phyloP scores from a whole-genome alignment of 2,113 vertebrate species.

The Nothobranchius kuhntae region DNA sequence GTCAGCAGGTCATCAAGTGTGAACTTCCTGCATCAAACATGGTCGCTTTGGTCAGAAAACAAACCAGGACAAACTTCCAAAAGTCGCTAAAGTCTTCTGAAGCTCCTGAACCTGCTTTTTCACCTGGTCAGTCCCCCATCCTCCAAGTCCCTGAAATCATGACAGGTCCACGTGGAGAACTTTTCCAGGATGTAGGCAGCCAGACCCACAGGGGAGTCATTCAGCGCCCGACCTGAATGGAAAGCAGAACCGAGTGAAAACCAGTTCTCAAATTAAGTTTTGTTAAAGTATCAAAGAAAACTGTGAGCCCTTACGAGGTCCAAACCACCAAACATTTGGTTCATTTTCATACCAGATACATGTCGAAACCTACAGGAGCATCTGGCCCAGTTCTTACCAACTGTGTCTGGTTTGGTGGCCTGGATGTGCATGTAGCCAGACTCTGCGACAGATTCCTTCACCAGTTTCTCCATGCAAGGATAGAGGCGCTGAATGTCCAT shows the following conservation, averaged over 20 bases:
- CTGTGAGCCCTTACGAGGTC: too few relatives aligned
- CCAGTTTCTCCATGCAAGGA: slow-evolving; percentile 78
- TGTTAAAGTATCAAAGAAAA: too few relatives aligned
- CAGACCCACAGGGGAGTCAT: slow-evolving; percentile 87
- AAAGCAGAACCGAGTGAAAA: not conserved
- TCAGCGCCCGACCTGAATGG: slow-evolving; percentile 82
- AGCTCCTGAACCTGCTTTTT: not conserved
- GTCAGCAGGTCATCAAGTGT: slow-evolving; percentile 88
- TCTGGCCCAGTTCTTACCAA: slow-evolving; percentile 70
- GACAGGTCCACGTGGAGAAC: slow-evolving; percentile 88
- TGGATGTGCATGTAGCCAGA: slow-evolving; percentile 90
- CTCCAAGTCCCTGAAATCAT: slow-evolving; percentile 77
- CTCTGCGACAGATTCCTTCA: slow-evolving; percentile 75
- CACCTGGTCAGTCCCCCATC: slow-evolving; percentile 83
- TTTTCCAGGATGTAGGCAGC: slow-evolving; percentile 91
- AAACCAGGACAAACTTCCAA: not conserved
- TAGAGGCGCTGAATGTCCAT: slow-evolving; percentile 74
- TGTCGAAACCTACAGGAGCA: too few relatives aligned
- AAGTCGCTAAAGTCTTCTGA: not conserved
- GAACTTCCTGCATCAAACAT: slow-evolving; percentile 80
- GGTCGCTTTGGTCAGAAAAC: not conserved
- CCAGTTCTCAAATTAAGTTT: too few relatives aligned
- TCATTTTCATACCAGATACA: too few relatives aligned
- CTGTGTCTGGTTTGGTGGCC: slow-evolving; percentile 89
- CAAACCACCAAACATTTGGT: too few relatives aligned